These are phyloP conservation scores for Danio albolineatus DNA, from an alignment of 2,797 vertebrate genomes.

Conservation along the genomic window DNA sequence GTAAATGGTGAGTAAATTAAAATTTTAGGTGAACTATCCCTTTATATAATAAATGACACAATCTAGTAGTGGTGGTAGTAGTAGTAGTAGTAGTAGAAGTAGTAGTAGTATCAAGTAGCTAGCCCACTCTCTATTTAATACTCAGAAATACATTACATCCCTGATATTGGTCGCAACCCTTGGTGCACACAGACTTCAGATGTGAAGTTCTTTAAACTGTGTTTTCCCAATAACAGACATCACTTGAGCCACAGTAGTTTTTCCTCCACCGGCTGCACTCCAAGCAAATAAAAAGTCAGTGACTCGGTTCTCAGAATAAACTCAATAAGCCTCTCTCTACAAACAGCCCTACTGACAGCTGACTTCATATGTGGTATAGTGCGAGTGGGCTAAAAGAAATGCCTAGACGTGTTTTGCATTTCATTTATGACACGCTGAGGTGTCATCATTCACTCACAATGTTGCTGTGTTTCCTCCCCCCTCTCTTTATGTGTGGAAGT, in stretches of 20 bases:
- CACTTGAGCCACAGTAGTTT: neutral
- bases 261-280: neutral
- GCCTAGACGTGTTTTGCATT: slow-evolving; percentile 5
- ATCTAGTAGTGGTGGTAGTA: too few species aligned
- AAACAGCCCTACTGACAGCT: slow-evolving; percentile 8
- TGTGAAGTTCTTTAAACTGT: neutral
- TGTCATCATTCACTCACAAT: slow-evolving; percentile 27
- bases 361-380: slow-evolving; percentile 18
- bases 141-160: neutral
- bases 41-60: too few species aligned
- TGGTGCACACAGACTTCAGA: neutral
- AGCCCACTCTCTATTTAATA: neutral
- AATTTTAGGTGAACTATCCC: too few species aligned
- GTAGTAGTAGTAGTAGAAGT: too few species aligned
- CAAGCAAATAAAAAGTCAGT: slow-evolving; percentile 23
- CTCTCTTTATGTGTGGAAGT: neutral
- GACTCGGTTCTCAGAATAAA: slow-evolving; percentile 34
- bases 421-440: slow-evolving; percentile 39
- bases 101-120: too few species aligned
- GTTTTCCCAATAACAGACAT: neutral
- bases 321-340: slow-evolving; percentile 12
- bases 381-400: slow-evolving; percentile 33
- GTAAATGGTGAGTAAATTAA: too few species aligned
- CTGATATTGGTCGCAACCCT: neutral
- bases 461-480: slow-evolving; percentile 1